These are phyloP conservation scores for Hydrotaea diabolus DNA, from an alignment of 2,888 invertebrate genomes.

Conservation along the genomic window DNA sequence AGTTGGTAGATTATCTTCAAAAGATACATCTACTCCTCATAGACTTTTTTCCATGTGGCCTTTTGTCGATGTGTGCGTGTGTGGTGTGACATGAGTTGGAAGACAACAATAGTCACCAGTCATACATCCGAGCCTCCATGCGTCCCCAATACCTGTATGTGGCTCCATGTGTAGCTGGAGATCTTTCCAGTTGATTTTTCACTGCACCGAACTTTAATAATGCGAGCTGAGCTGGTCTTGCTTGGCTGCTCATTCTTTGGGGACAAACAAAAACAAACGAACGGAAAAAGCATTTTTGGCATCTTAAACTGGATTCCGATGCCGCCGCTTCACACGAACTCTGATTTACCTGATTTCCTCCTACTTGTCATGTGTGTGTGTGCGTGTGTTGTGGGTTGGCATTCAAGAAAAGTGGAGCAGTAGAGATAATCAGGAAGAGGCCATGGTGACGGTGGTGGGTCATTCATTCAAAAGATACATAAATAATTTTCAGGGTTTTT, in stretches of 20 bases:
- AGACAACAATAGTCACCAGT: not conserved
- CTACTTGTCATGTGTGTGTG: not conserved
- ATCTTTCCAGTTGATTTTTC: slow-evolving; percentile 26
- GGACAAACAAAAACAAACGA: not conserved
- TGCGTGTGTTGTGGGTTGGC: too few species aligned
- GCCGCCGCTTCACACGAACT: not conserved
- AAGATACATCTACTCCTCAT: slow-evolving; percentile 54
- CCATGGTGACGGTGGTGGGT: not conserved
- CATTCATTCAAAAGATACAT: not conserved
- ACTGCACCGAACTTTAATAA: slow-evolving; percentile 24
- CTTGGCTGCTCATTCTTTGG: not conserved
- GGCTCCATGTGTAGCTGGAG: not conserved
- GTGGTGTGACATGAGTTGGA: not conserved
- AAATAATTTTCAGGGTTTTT: not conserved
- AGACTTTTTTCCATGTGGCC: not conserved
- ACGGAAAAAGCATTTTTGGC: slow-evolving; percentile 55
- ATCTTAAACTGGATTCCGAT: slow-evolving; percentile 50
- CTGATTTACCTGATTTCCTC: slow-evolving; percentile 15
- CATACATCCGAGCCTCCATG: not conserved
- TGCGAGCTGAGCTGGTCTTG: not conserved
- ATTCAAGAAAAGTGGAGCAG: not conserved
- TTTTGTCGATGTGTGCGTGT: not conserved
- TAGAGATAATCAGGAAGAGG: not conserved
- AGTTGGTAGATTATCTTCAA: slow-evolving; percentile 60
- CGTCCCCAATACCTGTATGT: not conserved